Percentiles rank a stretch among this genome's conserved stretches.
Conservation (phyloP, 1,140 invertebrate genomes). For the Drosophila leontia region DNA sequence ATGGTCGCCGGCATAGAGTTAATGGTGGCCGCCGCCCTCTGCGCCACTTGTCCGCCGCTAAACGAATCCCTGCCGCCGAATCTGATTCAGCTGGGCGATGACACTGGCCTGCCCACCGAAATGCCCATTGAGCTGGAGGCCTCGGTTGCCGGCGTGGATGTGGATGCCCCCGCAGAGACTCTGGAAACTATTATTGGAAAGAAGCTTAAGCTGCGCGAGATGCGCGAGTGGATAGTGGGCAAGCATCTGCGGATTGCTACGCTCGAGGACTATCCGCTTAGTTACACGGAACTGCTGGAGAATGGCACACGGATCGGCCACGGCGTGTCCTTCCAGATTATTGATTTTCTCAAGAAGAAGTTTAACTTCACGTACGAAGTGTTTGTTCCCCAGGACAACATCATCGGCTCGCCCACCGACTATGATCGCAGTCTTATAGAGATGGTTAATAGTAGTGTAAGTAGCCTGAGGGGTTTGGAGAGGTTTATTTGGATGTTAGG, state of each 20-base stretch:
- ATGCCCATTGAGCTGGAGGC: constrained; percentile 33
- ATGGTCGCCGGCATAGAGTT: constrained; percentile 77
- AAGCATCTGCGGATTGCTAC: constrained; percentile 76
- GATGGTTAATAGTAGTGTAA: constrained; percentile 79
- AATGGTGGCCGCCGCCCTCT: constrained; percentile 70
- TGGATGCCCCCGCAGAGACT: constrained; percentile 53
- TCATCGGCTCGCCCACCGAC: constrained; percentile 83
- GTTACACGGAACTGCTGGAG: constrained; percentile 85
- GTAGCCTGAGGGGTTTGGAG: neutral
- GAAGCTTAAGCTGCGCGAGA: constrained; percentile 45
- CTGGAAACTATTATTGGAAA: constrained; percentile 59
- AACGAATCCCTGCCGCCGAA: constrained; percentile 51
- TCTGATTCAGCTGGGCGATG: constrained; percentile 44
- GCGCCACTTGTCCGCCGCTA: constrained; percentile 55
- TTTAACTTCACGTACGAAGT: constrained; percentile 91
- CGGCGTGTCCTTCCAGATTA: constrained; percentile 90
- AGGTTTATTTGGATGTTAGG: no score
- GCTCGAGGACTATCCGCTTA: constrained; percentile 87
- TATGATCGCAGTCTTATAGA: constrained; percentile 87
- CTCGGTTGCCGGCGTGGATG: constrained; percentile 26
- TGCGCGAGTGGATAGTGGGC: constrained; percentile 74
- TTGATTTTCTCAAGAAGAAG: constrained; percentile 89
- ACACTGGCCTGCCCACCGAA: constrained; percentile 26
- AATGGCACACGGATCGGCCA: constrained; percentile 87
- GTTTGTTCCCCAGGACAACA: constrained; percentile 87